Conservation (phyloP, 2,888 invertebrate species). For the Philonicus albiceps region DNA sequence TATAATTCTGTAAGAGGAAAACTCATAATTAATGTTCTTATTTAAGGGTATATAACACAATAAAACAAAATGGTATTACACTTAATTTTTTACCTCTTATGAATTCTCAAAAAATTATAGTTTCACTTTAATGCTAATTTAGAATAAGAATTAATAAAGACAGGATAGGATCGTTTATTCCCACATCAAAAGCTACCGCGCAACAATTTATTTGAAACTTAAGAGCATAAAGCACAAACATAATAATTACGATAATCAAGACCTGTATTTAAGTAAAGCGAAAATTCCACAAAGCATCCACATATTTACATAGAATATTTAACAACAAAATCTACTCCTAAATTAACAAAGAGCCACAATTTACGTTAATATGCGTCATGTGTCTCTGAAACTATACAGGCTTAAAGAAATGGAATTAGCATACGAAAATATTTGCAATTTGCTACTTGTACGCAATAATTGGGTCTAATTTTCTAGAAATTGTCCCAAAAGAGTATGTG, state of each 20-base stretch:
- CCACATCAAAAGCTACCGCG: not conserved
- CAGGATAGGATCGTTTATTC: not conserved
- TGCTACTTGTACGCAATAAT: not conserved
- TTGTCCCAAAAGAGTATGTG: not conserved
- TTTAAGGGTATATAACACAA: no score
- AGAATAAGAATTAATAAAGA: no score
- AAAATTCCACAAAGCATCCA: not conserved
- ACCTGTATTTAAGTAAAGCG: not conserved
- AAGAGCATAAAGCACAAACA: not conserved
- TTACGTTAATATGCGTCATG: not conserved
- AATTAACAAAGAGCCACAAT: not conserved
- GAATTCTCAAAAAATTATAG: no score
- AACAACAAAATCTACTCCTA: not conserved
- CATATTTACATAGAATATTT: not conserved
- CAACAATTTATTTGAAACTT: not conserved
- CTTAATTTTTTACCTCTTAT: no score
- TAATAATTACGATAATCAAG: not conserved
- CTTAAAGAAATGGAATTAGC: not conserved
- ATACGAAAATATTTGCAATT: not conserved
- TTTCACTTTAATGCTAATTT: no score
- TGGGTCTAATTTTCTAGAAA: not conserved
- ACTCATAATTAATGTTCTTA: no score
- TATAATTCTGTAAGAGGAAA: no score
- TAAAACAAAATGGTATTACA: no score
- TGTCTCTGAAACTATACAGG: not conserved